Conservation (phyloP, 2,113 vertebrate genomes). For the Burhinus bistriatus region DNA sequence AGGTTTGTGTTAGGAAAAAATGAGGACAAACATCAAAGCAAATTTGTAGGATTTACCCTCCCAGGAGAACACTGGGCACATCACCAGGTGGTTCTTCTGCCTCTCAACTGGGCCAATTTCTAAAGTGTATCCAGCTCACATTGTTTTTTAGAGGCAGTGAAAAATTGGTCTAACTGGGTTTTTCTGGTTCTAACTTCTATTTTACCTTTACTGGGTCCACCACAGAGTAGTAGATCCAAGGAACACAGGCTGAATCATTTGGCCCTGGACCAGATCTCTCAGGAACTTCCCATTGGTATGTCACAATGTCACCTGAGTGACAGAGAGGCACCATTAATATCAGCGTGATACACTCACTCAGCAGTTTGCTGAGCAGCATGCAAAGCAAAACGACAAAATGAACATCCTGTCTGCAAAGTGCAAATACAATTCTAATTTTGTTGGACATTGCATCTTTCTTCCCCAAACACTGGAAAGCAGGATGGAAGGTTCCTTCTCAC, state of each 20-base stretch:
- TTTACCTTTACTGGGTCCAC: constrained; percentile 79
- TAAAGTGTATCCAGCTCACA: not conserved
- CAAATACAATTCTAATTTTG: not conserved
- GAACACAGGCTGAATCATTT: constrained; percentile 75
- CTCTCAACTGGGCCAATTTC: not conserved
- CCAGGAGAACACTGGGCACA: not conserved
- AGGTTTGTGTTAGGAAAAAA: not conserved
- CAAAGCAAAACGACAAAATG: not conserved
- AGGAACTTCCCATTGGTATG: constrained; percentile 73
- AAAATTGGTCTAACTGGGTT: not conserved
- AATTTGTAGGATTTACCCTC: not conserved
- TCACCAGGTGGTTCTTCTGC: not conserved
- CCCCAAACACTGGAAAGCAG: not conserved
- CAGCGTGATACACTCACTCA: not conserved
- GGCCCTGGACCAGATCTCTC: constrained; percentile 76
- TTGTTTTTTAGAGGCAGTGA: not conserved
- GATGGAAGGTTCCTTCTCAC: not conserved
- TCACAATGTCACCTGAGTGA: constrained; percentile 70
- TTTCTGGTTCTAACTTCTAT: not conserved
- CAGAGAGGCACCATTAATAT: not conserved
- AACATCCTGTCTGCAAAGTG: not conserved
- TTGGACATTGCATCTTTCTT: not conserved
- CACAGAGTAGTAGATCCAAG: constrained; percentile 78
- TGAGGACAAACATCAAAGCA: not conserved
- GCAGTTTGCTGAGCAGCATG: not conserved